Evolutionary conservation across 2,888 invertebrate species (phyloP).

Genomic region (Gibbula magus): DNA sequence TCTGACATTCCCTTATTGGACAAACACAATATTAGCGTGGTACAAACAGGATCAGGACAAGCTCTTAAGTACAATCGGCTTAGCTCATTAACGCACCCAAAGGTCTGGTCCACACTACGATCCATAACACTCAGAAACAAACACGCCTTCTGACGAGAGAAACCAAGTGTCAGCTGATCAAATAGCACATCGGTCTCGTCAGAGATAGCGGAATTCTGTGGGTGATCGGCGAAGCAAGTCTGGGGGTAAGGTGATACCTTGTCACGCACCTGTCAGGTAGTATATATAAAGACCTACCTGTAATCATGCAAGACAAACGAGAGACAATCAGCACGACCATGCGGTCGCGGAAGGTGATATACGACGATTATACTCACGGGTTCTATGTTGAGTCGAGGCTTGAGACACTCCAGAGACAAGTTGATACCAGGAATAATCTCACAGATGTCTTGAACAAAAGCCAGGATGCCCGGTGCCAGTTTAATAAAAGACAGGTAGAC

Average conservation of each 20-base stretch:
- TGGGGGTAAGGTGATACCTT: neutral
- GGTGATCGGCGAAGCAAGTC: neutral
- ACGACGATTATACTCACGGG: conserved; percentile 56
- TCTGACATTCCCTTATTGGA: too few relatives aligned
- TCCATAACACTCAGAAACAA: neutral
- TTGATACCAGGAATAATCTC: conserved; percentile 52
- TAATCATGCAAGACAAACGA: conserved; percentile 5
- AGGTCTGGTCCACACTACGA: neutral
- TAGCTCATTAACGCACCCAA: too few relatives aligned
- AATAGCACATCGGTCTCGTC: neutral
- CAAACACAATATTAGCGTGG: too few relatives aligned
- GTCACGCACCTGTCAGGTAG: conserved; percentile 21
- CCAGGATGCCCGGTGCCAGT: conserved; percentile 50
- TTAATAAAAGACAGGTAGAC: conserved; percentile 52
- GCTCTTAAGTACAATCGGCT: too few relatives aligned
- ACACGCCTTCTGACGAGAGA: neutral
- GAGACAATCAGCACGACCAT: conserved; percentile 38
- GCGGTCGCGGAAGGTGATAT: conserved; percentile 55
- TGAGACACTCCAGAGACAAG: conserved; percentile 58
- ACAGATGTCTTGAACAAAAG: conserved; percentile 61
- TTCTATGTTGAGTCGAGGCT: conserved; percentile 62
- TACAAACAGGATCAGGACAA: too few relatives aligned
- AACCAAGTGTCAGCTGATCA: neutral
- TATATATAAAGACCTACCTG: neutral
- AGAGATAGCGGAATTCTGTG: neutral